Conservation (phyloP, 2,888 invertebrate species). For the Furcula furcula region DNA sequence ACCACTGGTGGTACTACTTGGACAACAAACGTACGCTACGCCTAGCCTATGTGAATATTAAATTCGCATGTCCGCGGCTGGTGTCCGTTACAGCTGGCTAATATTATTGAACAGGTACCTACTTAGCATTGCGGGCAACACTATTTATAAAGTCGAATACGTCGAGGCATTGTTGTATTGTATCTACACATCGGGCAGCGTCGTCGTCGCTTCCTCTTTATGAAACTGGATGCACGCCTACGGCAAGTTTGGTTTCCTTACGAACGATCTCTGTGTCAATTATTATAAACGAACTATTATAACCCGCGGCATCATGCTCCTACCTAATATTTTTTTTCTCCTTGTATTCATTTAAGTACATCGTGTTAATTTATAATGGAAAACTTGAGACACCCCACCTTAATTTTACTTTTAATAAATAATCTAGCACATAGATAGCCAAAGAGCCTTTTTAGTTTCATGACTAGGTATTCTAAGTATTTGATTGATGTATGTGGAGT, state of each 20-base stretch:
- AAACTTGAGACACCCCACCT: no score
- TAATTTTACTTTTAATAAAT: no score
- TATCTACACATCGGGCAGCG: conserved; percentile 41
- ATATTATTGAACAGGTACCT: conserved; percentile 38
- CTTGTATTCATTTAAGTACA: no score
- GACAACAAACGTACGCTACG: no score
- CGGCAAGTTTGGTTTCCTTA: conserved; percentile 51
- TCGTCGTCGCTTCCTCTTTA: conserved; percentile 59
- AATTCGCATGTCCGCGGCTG: conserved; percentile 24
- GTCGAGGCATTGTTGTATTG: conserved; percentile 75
- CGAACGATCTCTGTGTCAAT: conserved; percentile 37
- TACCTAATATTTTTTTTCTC: not conserved
- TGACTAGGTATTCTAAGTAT: no score
- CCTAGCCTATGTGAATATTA: conserved; percentile 17
- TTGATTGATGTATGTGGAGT: no score
- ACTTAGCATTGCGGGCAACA: conserved; percentile 51
- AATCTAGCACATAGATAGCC: no score
- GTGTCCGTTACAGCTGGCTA: conserved; percentile 17
- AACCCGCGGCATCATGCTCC: not conserved
- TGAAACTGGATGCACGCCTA: conserved; percentile 54
- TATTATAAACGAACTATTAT: conserved; percentile 13
- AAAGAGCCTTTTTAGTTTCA: no score
- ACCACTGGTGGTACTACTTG: no score
- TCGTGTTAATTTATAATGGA: no score
- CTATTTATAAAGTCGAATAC: conserved; percentile 77